A percentile compares a stretch with the other conserved stretches of the same genome.
These are phyloP conservation scores for Megastigmus dorsalis DNA, from an alignment of 2,888 invertebrate species.

Conservation along the genomic window DNA sequence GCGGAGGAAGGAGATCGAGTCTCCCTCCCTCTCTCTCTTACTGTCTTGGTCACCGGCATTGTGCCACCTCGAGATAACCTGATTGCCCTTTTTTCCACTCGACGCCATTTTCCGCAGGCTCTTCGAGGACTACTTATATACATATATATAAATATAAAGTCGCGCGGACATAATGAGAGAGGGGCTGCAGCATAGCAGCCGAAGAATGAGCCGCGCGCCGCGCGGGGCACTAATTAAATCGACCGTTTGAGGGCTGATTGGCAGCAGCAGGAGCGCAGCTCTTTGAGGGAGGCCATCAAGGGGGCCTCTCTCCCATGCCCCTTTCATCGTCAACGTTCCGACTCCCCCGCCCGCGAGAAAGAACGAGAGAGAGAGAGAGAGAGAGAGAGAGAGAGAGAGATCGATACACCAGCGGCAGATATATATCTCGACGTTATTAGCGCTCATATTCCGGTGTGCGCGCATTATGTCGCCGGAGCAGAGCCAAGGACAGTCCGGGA, in stretches of 20 bases:
- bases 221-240: constrained; percentile 1
- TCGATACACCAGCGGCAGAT: too few relatives aligned
- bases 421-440: too few relatives aligned
- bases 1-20: not conserved
- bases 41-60: not conserved
- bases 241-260: not conserved
- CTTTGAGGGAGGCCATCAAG: too few relatives aligned
- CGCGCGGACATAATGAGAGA: not conserved
- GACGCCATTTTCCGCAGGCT: not conserved
- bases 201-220: not conserved
- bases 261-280: too few relatives aligned
- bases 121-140: not conserved
- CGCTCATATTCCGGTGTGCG: too few relatives aligned
- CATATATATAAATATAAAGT: too few relatives aligned
- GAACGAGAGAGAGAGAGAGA: constrained; percentile 47
- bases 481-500: too few relatives aligned
- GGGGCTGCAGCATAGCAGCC: too few relatives aligned
- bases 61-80: not conserved
- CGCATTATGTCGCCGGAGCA: too few relatives aligned
- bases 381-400: constrained; percentile 10
- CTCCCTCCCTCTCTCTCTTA: too few relatives aligned
- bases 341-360: not conserved
- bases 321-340: too few relatives aligned
- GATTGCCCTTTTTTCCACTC: constrained; percentile 6
- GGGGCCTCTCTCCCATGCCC: too few relatives aligned